Conservation (phyloP, 2,113 vertebrate species). For the Syngnathoides biaculeatus region DNA sequence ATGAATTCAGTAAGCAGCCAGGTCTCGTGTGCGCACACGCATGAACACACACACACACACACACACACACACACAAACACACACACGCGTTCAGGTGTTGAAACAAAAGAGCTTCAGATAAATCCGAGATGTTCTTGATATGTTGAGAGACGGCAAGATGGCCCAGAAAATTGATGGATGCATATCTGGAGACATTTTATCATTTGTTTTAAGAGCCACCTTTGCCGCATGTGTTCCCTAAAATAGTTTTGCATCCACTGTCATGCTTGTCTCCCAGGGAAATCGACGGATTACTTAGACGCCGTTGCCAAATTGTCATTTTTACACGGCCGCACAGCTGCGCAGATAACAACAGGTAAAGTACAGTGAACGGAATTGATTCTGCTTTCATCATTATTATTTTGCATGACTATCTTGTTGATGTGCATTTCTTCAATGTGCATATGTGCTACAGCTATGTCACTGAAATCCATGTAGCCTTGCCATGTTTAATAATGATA, state of each 20-base stretch:
- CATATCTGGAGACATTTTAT: not conserved
- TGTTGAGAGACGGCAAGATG: not conserved
- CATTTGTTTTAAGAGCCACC: not conserved
- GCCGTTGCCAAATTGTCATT: constrained; percentile 71
- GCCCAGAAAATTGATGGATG: not conserved
- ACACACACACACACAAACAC: not conserved
- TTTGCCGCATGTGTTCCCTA: not conserved
- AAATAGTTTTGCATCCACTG: not conserved
- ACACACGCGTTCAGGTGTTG: not conserved
- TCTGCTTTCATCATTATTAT: not conserved
- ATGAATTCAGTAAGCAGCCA: constrained; percentile 33
- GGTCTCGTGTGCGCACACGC: constrained; percentile 38
- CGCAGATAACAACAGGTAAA: constrained; percentile 61
- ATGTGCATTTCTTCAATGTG: not conserved
- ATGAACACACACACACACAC: not conserved
- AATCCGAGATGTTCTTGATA: not conserved
- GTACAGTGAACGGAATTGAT: not conserved
- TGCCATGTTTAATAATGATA: not conserved
- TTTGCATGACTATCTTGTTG: not conserved
- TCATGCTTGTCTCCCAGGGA: constrained; percentile 11
- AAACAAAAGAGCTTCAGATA: constrained; percentile 1
- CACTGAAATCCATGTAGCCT: not conserved
- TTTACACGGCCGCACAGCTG: constrained; percentile 61
- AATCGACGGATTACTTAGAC: constrained; percentile 39
- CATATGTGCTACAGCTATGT: not conserved